These are phyloP conservation scores for Mola mola DNA, from an alignment of 2,113 vertebrate genomes.

Conservation along the genomic window DNA sequence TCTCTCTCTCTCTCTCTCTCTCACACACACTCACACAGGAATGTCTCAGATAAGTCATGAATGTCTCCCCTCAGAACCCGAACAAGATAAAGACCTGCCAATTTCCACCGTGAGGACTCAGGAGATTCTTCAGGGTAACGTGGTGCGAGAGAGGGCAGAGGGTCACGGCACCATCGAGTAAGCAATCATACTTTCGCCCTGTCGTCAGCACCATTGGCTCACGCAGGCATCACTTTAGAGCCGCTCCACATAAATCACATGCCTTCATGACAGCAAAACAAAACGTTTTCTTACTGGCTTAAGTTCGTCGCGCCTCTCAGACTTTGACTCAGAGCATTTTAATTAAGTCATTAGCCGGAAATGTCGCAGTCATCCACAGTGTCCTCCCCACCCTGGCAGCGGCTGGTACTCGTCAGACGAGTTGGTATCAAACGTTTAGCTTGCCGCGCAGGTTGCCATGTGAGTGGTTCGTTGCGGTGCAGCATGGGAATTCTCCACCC, in stretches of 20 bases:
- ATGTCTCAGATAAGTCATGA: conserved; percentile 9
- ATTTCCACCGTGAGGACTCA: conserved; percentile 88
- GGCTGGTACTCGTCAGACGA: background rate
- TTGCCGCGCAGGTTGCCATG: background rate
- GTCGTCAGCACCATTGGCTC: conserved; percentile 24
- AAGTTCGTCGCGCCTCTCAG: background rate
- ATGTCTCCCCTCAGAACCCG: conserved; percentile 67
- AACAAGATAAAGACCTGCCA: conserved; percentile 74
- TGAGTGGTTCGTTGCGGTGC: too few species aligned
- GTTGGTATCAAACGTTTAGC: background rate
- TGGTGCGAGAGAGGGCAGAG: conserved; percentile 87
- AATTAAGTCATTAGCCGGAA: conserved; percentile 10
- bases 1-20: background rate
- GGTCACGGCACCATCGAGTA: conserved; percentile 93
- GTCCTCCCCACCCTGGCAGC: conserved; percentile 13
- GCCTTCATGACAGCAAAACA: background rate
- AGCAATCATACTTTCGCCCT: conserved; percentile 70
- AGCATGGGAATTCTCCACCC: background rate
- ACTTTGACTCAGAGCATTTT: background rate
- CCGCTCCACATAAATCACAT: too few species aligned
- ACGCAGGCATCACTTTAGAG: too few species aligned
- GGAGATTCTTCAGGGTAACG: conserved; percentile 86
- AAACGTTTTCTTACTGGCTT: background rate
- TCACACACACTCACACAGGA: background rate
- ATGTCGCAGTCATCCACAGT: conserved; percentile 7